Conservation (phyloP, 2,113 vertebrate genomes). For the Cyanoramphus novaezelandiae region DNA sequence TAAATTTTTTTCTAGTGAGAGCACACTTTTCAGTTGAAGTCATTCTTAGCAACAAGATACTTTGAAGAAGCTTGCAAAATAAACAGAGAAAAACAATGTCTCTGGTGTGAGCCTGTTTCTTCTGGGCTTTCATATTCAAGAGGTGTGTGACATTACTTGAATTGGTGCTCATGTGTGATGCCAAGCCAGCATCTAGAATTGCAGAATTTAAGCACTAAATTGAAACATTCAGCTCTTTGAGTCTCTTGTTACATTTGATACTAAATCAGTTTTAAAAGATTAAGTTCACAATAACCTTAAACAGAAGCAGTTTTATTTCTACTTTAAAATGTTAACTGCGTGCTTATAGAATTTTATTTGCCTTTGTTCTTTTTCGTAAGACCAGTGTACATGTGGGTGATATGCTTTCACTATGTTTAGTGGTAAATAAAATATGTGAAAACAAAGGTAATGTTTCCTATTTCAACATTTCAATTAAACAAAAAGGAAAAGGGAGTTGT, state of each 20-base stretch:
- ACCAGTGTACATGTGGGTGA: not conserved
- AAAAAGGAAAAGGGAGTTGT: slow-evolving; percentile 14
- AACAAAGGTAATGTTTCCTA: slow-evolving; percentile 1
- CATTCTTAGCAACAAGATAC: slow-evolving; percentile 43
- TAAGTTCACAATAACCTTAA: not conserved
- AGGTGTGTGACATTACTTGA: not conserved
- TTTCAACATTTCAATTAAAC: not conserved
- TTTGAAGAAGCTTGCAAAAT: slow-evolving; percentile 49
- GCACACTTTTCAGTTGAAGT: slow-evolving; percentile 11
- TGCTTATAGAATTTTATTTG: not conserved
- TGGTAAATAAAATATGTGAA: slow-evolving; percentile 20
- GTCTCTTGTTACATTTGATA: not conserved
- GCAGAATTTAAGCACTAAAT: not conserved
- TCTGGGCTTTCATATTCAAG: not conserved
- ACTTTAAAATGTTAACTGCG: not conserved
- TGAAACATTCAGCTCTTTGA: not conserved
- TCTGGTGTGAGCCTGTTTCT: not conserved
- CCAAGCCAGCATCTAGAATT: not conserved
- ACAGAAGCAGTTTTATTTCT: not conserved
- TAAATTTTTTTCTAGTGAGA: slow-evolving; percentile 41
- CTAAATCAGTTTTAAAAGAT: not conserved
- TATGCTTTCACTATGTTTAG: not conserved
- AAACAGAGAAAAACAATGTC: slow-evolving; percentile 39
- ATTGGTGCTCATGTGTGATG: not conserved
- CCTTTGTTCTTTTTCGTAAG: not conserved